phyloP scores from a whole-genome alignment of 2,113 vertebrate species.

The Grus americana region DNA sequence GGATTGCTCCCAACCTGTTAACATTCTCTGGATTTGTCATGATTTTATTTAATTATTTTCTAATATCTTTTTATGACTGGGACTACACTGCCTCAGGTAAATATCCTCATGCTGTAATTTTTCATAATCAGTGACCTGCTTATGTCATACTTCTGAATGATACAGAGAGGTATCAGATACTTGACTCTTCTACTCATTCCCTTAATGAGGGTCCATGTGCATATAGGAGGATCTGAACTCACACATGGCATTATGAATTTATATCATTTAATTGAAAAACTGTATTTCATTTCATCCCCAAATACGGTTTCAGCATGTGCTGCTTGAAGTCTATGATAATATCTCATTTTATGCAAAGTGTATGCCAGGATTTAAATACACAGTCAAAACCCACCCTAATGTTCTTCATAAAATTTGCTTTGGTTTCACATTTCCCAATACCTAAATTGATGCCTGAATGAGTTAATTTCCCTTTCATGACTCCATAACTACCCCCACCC shows the following conservation, averaged over 20 bases:
- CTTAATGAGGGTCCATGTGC: background rate
- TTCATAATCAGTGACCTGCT: background rate
- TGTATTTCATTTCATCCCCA: background rate
- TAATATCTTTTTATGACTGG: conserved; percentile 71
- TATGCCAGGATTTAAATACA: background rate
- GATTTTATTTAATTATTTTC: conserved; percentile 73
- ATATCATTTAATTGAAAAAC: background rate
- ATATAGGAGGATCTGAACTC: background rate
- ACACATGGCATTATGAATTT: background rate
- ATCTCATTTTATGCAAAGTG: background rate
- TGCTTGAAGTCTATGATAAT: background rate
- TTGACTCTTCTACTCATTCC: background rate
- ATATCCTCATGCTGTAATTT: background rate
- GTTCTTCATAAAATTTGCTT: background rate
- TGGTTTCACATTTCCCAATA: background rate
- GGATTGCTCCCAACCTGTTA: conserved; percentile 74
- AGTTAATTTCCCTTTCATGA: background rate
- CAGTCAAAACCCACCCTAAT: background rate
- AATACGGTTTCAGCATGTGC: background rate
- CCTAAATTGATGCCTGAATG: background rate
- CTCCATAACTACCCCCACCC: background rate
- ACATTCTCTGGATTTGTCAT: conserved; percentile 74
- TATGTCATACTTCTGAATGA: background rate
- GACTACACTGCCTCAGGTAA: conserved; percentile 73
- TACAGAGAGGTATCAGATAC: background rate